Percentiles rank a stretch among this genome's conserved stretches.
Conservation (phyloP, 2,113 vertebrate genomes). For the Anthoscopus minutus region DNA sequence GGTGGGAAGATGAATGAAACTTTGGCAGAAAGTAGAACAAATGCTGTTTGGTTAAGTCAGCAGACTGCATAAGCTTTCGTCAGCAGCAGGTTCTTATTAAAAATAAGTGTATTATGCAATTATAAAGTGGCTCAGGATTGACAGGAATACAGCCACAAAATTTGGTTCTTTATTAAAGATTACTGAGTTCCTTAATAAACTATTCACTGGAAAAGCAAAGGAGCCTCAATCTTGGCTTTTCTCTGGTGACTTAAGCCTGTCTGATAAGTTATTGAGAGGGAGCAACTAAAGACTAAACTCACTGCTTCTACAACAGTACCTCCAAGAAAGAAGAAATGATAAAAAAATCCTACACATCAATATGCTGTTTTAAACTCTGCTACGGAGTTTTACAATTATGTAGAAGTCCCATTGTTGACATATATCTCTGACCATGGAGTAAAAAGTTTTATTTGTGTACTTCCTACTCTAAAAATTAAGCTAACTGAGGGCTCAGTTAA, state of each 20-base stretch:
- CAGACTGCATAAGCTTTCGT: background rate
- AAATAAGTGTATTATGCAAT: background rate
- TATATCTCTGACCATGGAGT: background rate
- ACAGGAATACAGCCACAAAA: background rate
- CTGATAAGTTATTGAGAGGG: background rate
- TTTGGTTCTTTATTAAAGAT: background rate
- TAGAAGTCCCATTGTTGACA: background rate
- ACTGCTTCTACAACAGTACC: background rate
- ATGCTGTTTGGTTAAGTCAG: background rate
- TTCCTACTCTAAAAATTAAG: background rate
- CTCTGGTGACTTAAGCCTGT: background rate
- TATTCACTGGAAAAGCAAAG: background rate
- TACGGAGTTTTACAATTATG: background rate
- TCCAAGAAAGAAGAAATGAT: background rate
- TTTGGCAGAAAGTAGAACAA: background rate
- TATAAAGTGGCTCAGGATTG: background rate
- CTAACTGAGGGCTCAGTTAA: background rate
- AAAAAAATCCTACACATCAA: background rate
- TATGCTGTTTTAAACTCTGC: background rate
- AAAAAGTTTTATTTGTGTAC: background rate
- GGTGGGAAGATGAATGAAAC: background rate
- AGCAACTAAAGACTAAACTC: background rate
- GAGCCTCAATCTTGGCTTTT: background rate
- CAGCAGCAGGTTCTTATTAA: background rate
- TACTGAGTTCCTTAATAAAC: background rate